Conservation (phyloP, 92 coral and sea anemone species). For the Pocillopora grandis region DNA sequence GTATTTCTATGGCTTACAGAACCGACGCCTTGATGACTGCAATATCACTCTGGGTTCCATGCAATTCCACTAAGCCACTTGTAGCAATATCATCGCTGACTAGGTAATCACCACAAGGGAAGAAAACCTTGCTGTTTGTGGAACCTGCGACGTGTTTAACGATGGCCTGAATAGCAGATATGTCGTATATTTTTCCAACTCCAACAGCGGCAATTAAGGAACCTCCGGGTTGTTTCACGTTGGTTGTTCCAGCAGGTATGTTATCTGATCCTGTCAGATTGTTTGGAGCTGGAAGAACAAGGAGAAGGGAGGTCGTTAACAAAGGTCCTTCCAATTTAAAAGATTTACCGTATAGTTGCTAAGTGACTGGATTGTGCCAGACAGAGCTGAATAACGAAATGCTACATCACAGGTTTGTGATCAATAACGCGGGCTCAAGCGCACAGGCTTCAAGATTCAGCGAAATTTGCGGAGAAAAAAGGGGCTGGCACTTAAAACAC, state of each 20-base stretch:
- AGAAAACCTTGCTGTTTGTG: slow-evolving; percentile 44
- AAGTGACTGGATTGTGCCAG: too few species aligned
- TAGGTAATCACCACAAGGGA: slow-evolving; percentile 11
- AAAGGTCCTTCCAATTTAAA: background rate
- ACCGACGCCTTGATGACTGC: slow-evolving; percentile 31
- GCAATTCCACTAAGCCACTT: slow-evolving; percentile 17
- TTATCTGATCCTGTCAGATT: slow-evolving; percentile 2
- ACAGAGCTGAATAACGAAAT: too few species aligned
- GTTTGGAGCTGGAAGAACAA: slow-evolving; percentile 6
- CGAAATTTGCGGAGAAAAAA: background rate
- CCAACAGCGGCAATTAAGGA: slow-evolving; percentile 32
- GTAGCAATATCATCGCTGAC: slow-evolving; percentile 22
- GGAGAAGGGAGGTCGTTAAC: background rate
- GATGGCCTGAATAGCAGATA: background rate
- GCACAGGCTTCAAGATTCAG: too few species aligned
- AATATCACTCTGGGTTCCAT: slow-evolving; percentile 24
- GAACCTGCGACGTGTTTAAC: slow-evolving; percentile 16
- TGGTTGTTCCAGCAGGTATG: slow-evolving; percentile 29
- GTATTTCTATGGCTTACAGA: slow-evolving; percentile 1
- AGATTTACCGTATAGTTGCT: too few species aligned
- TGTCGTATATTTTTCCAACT: slow-evolving; percentile 52
- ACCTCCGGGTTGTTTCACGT: slow-evolving; percentile 35
- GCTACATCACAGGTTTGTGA: too few species aligned
- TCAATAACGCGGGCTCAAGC: too few species aligned
- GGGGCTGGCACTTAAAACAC: background rate